phyloP scores from a whole-genome alignment of 2,113 vertebrate species.

The Dipodomys merriami region DNA sequence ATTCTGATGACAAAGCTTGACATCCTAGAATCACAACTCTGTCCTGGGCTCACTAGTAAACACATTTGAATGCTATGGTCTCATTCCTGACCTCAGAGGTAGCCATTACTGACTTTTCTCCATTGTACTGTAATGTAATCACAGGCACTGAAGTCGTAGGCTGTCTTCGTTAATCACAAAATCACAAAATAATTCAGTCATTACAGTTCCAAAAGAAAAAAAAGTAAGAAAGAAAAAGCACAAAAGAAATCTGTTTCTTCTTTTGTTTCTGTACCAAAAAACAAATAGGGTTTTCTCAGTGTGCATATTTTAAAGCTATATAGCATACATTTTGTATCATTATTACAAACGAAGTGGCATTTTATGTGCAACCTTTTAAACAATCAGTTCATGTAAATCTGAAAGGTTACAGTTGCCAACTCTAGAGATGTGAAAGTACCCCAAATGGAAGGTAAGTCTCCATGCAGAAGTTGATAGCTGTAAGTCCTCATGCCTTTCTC shows the following conservation, averaged over 20 bases:
- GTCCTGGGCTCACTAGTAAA: slow-evolving; percentile 73
- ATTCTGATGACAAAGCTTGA: slow-evolving; percentile 67
- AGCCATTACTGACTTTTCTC: slow-evolving; percentile 75
- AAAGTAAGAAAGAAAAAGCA: neutral
- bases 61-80: slow-evolving; percentile 53
- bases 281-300: neutral
- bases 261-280: slow-evolving; percentile 43
- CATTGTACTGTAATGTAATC: slow-evolving; percentile 61
- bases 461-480: neutral
- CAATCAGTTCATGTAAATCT: slow-evolving; percentile 9
- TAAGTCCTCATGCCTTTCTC: neutral
- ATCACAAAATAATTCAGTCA: slow-evolving; percentile 63
- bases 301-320: neutral
- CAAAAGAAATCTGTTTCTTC: neutral
- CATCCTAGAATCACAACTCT: slow-evolving; percentile 46
- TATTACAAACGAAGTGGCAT: neutral
- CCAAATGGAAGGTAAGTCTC: neutral
- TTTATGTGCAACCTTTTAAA: slow-evolving; percentile 20
- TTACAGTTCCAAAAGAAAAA: slow-evolving; percentile 28
- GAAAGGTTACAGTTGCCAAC: slow-evolving; percentile 4
- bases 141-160: slow-evolving; percentile 48
- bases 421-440: neutral
- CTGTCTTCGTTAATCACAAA: slow-evolving; percentile 70
- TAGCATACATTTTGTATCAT: slow-evolving; percentile 49
- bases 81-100: slow-evolving; percentile 67